phyloP scores from a whole-genome alignment of 2,888 invertebrate species.

The Aphelenchoides bicaudatus region DNA sequence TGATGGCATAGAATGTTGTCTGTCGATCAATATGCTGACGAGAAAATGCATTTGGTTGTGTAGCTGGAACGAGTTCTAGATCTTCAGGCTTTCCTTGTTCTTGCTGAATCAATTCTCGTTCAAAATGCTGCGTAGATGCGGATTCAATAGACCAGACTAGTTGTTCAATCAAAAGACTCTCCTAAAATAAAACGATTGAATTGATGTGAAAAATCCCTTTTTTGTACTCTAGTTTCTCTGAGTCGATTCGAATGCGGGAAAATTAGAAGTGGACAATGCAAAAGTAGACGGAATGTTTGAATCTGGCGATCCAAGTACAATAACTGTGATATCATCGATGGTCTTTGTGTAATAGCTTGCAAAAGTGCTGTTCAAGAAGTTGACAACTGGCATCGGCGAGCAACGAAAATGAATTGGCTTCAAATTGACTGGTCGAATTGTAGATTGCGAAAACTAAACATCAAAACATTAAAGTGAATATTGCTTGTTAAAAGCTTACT shows the following conservation, averaged over 20 bases:
- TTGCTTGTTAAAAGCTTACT: slow-evolving; percentile 5
- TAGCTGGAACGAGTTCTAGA: slow-evolving; percentile 21
- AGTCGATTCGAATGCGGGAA: slow-evolving; percentile 23
- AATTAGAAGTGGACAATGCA: slow-evolving; percentile 29
- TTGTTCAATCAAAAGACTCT: slow-evolving; percentile 10
- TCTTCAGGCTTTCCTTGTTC: too few species aligned
- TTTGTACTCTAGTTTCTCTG: slow-evolving; percentile 17
- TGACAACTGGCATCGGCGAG: slow-evolving; percentile 1
- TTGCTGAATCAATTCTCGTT: too few species aligned
- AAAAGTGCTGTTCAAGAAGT: neutral
- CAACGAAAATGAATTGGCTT: slow-evolving; percentile 27
- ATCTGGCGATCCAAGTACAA: too few species aligned
- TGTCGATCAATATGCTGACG: slow-evolving; percentile 28
- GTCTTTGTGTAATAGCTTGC: slow-evolving; percentile 2
- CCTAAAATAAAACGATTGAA: slow-evolving; percentile 19
- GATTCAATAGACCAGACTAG: slow-evolving; percentile 5
- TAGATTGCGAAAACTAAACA: slow-evolving; percentile 21
- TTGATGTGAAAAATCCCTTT: slow-evolving; percentile 14
- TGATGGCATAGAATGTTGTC: slow-evolving; percentile 30
- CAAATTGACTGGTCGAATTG: slow-evolving; percentile 25
- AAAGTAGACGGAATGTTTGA: too few species aligned
- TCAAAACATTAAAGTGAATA: slow-evolving; percentile 24
- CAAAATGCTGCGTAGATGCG: too few species aligned
- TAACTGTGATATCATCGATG: too few species aligned
- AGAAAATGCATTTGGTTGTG: slow-evolving; percentile 20